Percentiles rank a stretch among this genome's conserved stretches.
These are phyloP conservation scores for Micoletzkya japonica DNA, from an alignment of 2,888 invertebrate species.

Conservation along the genomic window DNA sequence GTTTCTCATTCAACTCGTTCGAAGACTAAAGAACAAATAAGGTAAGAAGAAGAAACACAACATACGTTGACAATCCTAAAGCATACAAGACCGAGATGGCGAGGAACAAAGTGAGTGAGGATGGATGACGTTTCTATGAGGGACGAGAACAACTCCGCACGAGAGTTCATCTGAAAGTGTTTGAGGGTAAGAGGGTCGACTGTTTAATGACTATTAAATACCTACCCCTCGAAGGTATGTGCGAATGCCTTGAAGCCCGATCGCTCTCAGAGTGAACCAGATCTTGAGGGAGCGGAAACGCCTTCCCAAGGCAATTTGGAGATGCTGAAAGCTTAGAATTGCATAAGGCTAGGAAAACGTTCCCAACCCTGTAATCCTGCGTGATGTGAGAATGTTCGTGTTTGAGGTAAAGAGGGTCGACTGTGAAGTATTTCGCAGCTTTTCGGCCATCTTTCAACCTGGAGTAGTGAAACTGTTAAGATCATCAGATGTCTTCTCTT, in stretches of 20 bases:
- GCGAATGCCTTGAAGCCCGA: slow-evolving; percentile 88
- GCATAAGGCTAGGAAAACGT: too few relatives aligned
- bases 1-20: slow-evolving; percentile 65
- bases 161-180: slow-evolving; percentile 65
- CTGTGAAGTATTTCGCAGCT: slow-evolving; percentile 93
- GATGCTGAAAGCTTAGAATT: too few relatives aligned
- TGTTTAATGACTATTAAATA: too few relatives aligned
- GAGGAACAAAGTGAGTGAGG: slow-evolving; percentile 82
- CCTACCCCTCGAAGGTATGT: slow-evolving; percentile 76
- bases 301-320: slow-evolving; percentile 78
- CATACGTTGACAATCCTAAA: slow-evolving; percentile 78
- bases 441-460: slow-evolving; percentile 76
- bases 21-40: too few relatives aligned
- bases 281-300: slow-evolving; percentile 92
- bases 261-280: slow-evolving; percentile 92
- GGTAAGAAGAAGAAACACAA: not conserved
- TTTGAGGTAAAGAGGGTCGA: slow-evolving; percentile 91
- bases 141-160: slow-evolving; percentile 80
- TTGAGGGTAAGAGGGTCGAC: too few relatives aligned
- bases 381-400: slow-evolving; percentile 99
- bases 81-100: slow-evolving; percentile 88
- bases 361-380: slow-evolving; percentile 65
- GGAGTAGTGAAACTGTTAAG: too few relatives aligned
- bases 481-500: too few relatives aligned
- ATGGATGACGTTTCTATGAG: slow-evolving; percentile 75